Percentiles rank a stretch among this genome's conserved stretches.
These are phyloP conservation scores for human (Homo sapiens) DNA, from an alignment of 2,113 vertebrate genomes.

Conservation along the genomic window GRCh38 chr4:139246001-139246500, in stretches of 20 bases:
- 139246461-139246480: neutral
- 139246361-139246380: neutral
- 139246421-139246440: neutral
- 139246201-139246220: neutral
- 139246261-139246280: neutral
- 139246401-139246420: neutral
- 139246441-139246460: neutral
- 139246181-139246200: neutral
- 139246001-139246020: too few species aligned
- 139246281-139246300: neutral
- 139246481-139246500: neutral
- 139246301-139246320: neutral
- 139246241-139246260: neutral
- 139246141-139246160: conserved; percentile 19
- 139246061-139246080: too few species aligned
- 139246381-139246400: neutral
- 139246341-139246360: neutral
- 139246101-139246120: too few species aligned
- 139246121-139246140: neutral
- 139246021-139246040: too few species aligned
- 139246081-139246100: too few species aligned
- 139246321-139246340: neutral
- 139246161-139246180: neutral
- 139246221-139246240: neutral
- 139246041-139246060: too few species aligned